Base-by-base conservation (phyloP, 2,888 invertebrate species). In the Morinoia aosen region DNA sequence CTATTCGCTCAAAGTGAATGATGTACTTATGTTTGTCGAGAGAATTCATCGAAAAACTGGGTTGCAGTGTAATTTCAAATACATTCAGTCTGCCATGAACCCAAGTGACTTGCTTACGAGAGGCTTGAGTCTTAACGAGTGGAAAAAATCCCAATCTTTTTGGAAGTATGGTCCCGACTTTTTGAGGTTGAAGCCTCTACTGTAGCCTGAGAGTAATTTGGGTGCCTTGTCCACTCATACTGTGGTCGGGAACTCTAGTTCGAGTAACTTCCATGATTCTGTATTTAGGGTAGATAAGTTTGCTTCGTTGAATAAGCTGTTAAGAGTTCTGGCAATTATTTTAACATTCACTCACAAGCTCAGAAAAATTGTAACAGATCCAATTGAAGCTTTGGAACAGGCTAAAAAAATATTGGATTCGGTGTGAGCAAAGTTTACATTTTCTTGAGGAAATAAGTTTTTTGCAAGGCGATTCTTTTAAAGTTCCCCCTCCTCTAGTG, bases 31-130 rank as follows among this genome's bases (percentile, higher is more conserved):
- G 25, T 11, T n/a, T 0, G 5, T 33, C 12, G 8, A 39, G 94
- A 39, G 48, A 10, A 12, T 33, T 91, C 8, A 40, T 48, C 48
- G 5, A 48, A 48, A 48, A 48, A 48, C 48, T 48, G 48, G 48
- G 48, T 48, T 48, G 48, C 48, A 48, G 10, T 61, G 58, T 39
- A 48, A 90, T 11, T 95, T 95, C 91, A 12, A 40, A 57, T 91
- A 95, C 56, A 58, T 95, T 11, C 58, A 56, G 8, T 39, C 95
- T 91, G 48, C 16, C n/a, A 76, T 76, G 33, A 95, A 95, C n/a
- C 91, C 91, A 0, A 76, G 91, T 14, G 95, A 95, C 94, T 56
- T 95, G 61, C 91, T 95, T n/a, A 95, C 95, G 33, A 90, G 95
- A 91, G 95, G 61, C 5, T 95, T 33, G 56, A 76, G 7, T 61